phyloP scores from a whole-genome alignment of 2,888 invertebrate genomes.

The Chloroclystis v-ata region DNA sequence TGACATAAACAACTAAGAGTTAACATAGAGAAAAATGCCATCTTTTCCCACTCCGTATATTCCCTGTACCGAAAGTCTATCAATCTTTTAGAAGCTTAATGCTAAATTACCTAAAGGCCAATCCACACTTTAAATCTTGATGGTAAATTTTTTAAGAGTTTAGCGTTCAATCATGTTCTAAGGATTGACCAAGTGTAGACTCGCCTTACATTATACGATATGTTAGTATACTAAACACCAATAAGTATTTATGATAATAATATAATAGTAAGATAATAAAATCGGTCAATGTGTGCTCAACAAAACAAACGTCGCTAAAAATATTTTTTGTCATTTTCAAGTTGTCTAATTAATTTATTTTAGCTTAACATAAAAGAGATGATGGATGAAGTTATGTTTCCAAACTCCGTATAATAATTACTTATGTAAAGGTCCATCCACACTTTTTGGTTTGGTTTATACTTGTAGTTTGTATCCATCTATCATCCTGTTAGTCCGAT shows the following conservation, averaged over 20 bases:
- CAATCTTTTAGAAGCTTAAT: neutral
- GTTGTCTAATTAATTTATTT: too few relatives aligned
- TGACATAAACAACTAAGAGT: slow-evolving; percentile 1
- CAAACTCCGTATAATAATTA: neutral
- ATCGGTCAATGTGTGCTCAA: too few relatives aligned
- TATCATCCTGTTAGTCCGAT: too few relatives aligned
- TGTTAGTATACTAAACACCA: slow-evolving; percentile 5
- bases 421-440: too few relatives aligned
- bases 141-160: neutral
- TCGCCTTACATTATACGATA: neutral
- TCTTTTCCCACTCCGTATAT: neutral
- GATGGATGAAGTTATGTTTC: neutral
- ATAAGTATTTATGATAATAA: neutral
- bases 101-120: slow-evolving; percentile 2
- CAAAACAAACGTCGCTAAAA: too few relatives aligned
- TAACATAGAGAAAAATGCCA: slow-evolving; percentile 1
- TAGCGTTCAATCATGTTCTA: neutral
- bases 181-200: slow-evolving; percentile 1
- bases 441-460: too few relatives aligned
- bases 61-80: slow-evolving; percentile 5
- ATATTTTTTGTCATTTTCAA: too few relatives aligned
- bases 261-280: too few relatives aligned
- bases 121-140: slow-evolving; percentile 3
- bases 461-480: too few relatives aligned
- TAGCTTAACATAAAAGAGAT: too few relatives aligned